Base-by-base conservation (phyloP, 2,797 vertebrate genomes). In the Trachurus trachurus region DNA sequence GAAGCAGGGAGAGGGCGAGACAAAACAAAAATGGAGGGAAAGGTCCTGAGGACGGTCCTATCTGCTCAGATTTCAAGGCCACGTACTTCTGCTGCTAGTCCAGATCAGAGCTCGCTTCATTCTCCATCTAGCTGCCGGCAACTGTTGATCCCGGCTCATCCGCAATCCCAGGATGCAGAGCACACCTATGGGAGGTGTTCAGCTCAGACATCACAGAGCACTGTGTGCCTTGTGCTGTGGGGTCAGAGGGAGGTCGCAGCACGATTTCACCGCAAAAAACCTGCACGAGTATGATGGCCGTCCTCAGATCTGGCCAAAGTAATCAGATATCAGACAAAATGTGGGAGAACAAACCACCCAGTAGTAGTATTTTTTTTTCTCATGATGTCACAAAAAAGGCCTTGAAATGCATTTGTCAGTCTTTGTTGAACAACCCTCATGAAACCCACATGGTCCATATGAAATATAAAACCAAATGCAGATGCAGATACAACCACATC, bases 121-220 rank as follows among this genome's bases (percentile, higher is more conserved):
- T 63, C n/a, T 60, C 16, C 1, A 17, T 15, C 40, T 16, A 34
- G 31, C 19, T 17, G 5, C 34, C 49, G 39, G 57, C 17, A 64
- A 37, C 26, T 34, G 31, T n/a, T 50, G 66, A 59, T 60, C 60
- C 44, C 26, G 5, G 5, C 40, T 70, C 44, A 49, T 65, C 12
- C 21, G 3, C 56, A 70, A 70, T 60, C 9, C 19, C 31, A n/a
- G 22, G 17, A 6, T 13, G 29, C 17, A 72, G 12, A 57, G 21
- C 31, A 6, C 9, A 13, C 3, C 26, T 52, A 37, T 6, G 12
- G 13, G 47, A 63, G 22, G 0, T 1, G 4, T 56, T 29, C 6
- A 9, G 26, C 19, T 22, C 57, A 40, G 13, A 50, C 31, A 47
- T 11, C 29, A 34, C 60, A 58, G 8, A 17, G 6, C 10, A 22